Evolutionary conservation across 2,888 invertebrate genomes (phyloP).

Genomic region (Lepidocyrtinus sp.): DNA sequence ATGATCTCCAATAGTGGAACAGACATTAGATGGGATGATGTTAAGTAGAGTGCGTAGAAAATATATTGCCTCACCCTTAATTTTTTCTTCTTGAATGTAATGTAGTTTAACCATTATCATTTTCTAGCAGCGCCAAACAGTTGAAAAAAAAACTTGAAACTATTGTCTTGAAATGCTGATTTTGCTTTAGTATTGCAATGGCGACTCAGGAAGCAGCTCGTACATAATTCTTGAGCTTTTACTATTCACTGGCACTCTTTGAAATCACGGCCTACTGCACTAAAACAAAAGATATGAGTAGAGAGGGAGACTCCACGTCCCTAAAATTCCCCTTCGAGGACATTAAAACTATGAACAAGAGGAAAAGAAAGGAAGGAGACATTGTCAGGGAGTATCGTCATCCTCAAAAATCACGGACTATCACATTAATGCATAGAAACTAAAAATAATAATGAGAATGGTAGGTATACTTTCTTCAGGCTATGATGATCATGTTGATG

Average conservation of each 20-base stretch:
- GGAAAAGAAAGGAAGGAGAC: constrained; percentile 16
- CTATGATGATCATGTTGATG: background rate
- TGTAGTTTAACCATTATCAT: background rate
- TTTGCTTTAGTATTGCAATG: constrained; percentile 20
- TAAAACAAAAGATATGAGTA: constrained; percentile 48
- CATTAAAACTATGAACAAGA: background rate
- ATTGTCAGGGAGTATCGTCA: background rate
- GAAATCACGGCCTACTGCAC: constrained; percentile 57
- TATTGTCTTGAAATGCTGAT: constrained; percentile 55
- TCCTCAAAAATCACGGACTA: background rate
- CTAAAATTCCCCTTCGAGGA: background rate
- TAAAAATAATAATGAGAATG: background rate
- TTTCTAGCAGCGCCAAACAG: background rate
- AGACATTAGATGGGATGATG: background rate
- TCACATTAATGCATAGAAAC: background rate
- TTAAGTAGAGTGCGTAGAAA: background rate
- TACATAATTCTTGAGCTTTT: background rate
- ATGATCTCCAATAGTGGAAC: background rate
- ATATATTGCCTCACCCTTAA: background rate
- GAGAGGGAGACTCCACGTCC: constrained; percentile 17
- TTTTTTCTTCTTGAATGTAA: background rate
- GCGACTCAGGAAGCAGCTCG: constrained; percentile 20
- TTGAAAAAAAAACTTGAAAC: constrained; percentile 7
- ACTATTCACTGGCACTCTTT: constrained; percentile 22
- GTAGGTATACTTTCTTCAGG: background rate